Evolutionary conservation across 2,888 invertebrate species (phyloP), one percentile per base, ranked within the genome.

Genomic region (Lasioglossum lativentre): DNA sequence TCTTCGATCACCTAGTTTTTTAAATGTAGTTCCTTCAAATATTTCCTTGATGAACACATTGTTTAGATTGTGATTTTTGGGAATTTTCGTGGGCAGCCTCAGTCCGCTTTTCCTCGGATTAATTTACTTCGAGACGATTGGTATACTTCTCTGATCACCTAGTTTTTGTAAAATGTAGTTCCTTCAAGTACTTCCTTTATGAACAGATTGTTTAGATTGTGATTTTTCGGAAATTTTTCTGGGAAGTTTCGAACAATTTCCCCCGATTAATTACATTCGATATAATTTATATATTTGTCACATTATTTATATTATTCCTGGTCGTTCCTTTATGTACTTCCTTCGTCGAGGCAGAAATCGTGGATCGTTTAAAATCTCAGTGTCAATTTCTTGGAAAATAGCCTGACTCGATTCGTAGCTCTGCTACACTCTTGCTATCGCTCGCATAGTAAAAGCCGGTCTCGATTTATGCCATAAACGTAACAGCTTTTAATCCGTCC

Each of bases 401-500:
- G 75, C 72, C 63, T 59, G 72, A 47, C 80, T 78, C 85, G 89
- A 89, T 89, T 88, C 88, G 83, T 70, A 82, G 75, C 83, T 80
- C 83, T 83, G 75, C 84, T 40, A n/a, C 27, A 27, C 63, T 47
- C 45, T n/a, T 40, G 40, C 66, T 78, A 52, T 38, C 23, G 34
- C 10, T 38, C 23, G 70, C 16, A 19, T 45, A 14, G 27, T 27
- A 47, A 75, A 79, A 59, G 72, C 81, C 47, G 66, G 63, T 72
- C 82, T 80, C 63, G 88, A 89, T 89, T 85, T 83, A 85, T 78
- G 52, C 73, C 68, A 76, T 71, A 79, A 88, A 79, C 78, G 86
- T 82, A 85, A 85, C 86, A 80, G 80, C 86, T 83, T 90, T 90
- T 85, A 88, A 90, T 89, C 86, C 86, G 68, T 75, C 70, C 78